Conservation (phyloP, 2,797 vertebrate species). For the Tragopan temminckii region DNA sequence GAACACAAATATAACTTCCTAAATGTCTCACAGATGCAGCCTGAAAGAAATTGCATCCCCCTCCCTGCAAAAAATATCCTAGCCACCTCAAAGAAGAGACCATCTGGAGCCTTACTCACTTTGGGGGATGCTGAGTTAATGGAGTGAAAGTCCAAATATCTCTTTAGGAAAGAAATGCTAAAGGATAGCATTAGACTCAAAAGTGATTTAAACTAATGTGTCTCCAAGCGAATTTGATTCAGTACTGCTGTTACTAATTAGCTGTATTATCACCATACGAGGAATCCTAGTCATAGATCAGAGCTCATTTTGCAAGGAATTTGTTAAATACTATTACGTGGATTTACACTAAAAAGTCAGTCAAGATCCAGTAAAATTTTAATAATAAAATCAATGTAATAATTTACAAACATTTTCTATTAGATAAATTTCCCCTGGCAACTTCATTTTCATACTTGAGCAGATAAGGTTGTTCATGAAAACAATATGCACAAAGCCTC, state of each 20-base stretch:
- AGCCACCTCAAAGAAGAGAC: conserved; percentile 53
- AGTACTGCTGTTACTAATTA: background rate
- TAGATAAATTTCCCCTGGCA: background rate
- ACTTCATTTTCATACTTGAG: background rate
- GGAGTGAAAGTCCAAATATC: conserved; percentile 61
- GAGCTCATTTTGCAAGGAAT: background rate
- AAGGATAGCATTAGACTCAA: background rate
- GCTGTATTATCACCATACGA: background rate
- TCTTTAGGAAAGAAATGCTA: conserved; percentile 15
- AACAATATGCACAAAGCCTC: background rate
- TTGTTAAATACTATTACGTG: background rate
- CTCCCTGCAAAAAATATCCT: conserved; percentile 64
- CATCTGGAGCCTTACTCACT: conserved; percentile 71
- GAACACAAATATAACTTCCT: conserved; percentile 64
- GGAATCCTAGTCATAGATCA: background rate
- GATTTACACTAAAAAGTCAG: background rate
- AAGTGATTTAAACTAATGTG: background rate
- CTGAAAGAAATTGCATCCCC: conserved; percentile 53
- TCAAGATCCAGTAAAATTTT: background rate
- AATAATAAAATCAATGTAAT: background rate
- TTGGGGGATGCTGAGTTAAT: conserved; percentile 33
- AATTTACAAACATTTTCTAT: background rate
- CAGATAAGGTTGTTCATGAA: background rate
- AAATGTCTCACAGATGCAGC: conserved; percentile 74
- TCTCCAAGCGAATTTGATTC: conserved; percentile 3